A percentile compares a stretch with the other conserved stretches of the same genome.
These are phyloP conservation scores for Tupiocoris notatus DNA, from an alignment of 2,888 invertebrate genomes.

Conservation along the genomic window DNA sequence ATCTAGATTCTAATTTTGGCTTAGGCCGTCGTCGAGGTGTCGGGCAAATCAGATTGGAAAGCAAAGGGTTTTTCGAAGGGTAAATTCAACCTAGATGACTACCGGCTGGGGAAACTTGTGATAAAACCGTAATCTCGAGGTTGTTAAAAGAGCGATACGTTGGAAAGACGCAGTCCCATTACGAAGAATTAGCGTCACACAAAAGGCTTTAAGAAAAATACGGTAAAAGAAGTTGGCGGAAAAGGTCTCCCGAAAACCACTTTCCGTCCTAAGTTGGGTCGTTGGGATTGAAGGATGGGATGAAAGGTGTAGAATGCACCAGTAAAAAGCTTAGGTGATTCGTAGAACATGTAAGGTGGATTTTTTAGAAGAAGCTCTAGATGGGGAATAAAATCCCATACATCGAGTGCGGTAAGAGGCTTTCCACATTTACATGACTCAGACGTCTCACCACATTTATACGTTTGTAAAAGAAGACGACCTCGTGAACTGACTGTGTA, in stretches of 20 bases:
- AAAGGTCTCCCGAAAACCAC: background rate
- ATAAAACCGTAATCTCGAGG: slow-evolving; percentile 29
- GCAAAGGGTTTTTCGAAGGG: background rate
- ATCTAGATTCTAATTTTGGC: slow-evolving; percentile 32
- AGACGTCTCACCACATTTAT: background rate
- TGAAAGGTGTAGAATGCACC: background rate
- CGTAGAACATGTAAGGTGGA: background rate
- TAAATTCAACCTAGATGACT: background rate
- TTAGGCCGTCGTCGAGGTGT: slow-evolving; percentile 20
- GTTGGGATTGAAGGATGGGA: background rate
- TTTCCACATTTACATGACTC: background rate
- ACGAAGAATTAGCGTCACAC: slow-evolving; percentile 10
- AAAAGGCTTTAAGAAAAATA: slow-evolving; percentile 2
- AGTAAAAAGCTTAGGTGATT: background rate
- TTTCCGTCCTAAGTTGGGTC: background rate
- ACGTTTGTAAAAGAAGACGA: background rate
- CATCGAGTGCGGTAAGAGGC: background rate
- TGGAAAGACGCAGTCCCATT: background rate
- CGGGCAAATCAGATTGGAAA: slow-evolving; percentile 10
- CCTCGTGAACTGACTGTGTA: background rate
- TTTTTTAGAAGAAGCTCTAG: background rate
- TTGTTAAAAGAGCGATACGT: slow-evolving; percentile 18
- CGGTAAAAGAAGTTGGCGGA: background rate
- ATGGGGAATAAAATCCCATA: background rate
- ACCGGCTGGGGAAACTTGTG: background rate